Evolutionary conservation across 92 coral and sea anemone species (phyloP), one percentile per base, ranked within the genome.

Genomic region (Actinostola sp.): DNA sequence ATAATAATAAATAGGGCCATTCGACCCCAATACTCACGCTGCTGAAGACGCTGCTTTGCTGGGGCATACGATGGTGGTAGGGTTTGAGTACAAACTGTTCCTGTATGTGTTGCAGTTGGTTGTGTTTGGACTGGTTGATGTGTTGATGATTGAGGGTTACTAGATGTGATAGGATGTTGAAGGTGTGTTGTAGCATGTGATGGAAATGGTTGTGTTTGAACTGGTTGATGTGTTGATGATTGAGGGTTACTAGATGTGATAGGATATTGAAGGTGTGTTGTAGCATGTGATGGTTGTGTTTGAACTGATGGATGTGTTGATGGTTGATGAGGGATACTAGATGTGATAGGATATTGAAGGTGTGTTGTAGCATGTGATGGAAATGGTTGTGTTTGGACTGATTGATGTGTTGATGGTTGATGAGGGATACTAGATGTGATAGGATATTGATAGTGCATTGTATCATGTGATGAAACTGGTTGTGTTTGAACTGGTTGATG

Each of bases 51-150:
- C 11, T 56, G 56, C 25, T 38, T 27, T 68, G 74, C 74, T 20
- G 61, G 74, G 5, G 51, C 61, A 32, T 68, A 68, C 0, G 74
- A 9, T 33, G 29, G 61, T 44, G 61, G 45, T 19, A 39, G 48
- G 1, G 20, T 48, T 34, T 50, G 46, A 49, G 39, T 24, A 51
- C 31, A 33, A 14, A 50, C 46, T 50, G 46, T 31, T 31, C 24
- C 54, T 30, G 49, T 31, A 31, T 3, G 24, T 14, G 43, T 24
- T 68, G 44, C 21, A 0, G 32, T 52, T 48, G 61, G 27, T 16
- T 68, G 58, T 15, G 42, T 6, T 7, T 61, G 31, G 5, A 48
- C n/a, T 16, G 54, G n/a, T 14, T 15, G 54, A 48, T 48, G 20
- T 16, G 5, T 4, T 2, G 23, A 9, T 19, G 13, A 26, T 19